phyloP scores from a whole-genome alignment of 1,140 invertebrate species.

The Mycetomoellerius zeteki region DNA sequence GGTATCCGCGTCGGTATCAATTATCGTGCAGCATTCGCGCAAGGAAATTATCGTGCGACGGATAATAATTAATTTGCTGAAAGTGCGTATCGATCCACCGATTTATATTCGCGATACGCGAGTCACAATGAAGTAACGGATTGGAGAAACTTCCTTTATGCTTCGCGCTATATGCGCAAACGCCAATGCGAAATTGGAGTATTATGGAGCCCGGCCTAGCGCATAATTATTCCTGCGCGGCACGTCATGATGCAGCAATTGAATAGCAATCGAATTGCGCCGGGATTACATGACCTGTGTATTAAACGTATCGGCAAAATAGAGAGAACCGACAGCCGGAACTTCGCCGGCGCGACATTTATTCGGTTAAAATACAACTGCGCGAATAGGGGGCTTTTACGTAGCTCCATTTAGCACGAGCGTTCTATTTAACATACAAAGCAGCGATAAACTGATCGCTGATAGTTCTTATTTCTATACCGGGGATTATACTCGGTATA shows the following conservation, averaged over 20 bases:
- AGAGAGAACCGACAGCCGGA: slow-evolving; percentile 30
- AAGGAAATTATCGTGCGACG: slow-evolving; percentile 47
- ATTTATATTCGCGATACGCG: slow-evolving; percentile 35
- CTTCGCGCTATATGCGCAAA: slow-evolving; percentile 7
- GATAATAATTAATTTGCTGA: slow-evolving; percentile 54
- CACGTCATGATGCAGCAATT: slow-evolving; percentile 61
- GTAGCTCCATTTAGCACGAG: slow-evolving; percentile 20
- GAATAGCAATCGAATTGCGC: slow-evolving; percentile 63
- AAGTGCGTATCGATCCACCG: slow-evolving; percentile 53
- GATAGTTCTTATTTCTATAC: slow-evolving; percentile 21
- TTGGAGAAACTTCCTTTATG: slow-evolving; percentile 64
- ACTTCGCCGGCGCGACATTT: slow-evolving; percentile 46
- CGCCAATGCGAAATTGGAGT: slow-evolving; percentile 55
- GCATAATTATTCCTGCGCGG: slow-evolving; percentile 61
- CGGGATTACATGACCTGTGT: slow-evolving; percentile 60
- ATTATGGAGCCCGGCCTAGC: slow-evolving; percentile 50
- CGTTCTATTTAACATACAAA: not conserved
- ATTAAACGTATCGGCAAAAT: slow-evolving; percentile 60
- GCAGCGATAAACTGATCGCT: not conserved
- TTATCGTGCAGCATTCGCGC: slow-evolving; percentile 42
- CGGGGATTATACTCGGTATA: not conserved
- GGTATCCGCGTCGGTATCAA: slow-evolving; percentile 38
- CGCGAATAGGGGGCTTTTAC: slow-evolving; percentile 21
- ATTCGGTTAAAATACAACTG: slow-evolving; percentile 47
- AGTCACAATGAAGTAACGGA: slow-evolving; percentile 55